These are phyloP conservation scores for Lerista edwardsae DNA, from an alignment of 2,797 vertebrate species.

Conservation along the genomic window DNA sequence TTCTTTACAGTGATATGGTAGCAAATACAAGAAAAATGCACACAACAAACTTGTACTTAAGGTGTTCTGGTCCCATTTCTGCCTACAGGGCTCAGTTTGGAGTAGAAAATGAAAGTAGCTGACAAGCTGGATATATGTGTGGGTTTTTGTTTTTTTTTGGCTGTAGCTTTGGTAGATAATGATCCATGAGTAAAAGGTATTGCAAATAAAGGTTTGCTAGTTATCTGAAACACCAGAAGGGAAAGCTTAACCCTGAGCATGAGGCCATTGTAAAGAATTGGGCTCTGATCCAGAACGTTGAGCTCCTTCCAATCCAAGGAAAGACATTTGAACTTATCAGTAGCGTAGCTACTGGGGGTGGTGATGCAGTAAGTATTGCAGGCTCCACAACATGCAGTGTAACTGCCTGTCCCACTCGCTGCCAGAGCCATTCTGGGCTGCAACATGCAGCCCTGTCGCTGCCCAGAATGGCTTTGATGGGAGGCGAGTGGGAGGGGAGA, in stretches of 20 bases:
- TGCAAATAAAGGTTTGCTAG: constrained; percentile 57
- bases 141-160: constrained; percentile 67
- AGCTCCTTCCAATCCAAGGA: not conserved
- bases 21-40: constrained; percentile 72
- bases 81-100: constrained; percentile 69
- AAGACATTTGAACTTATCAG: not conserved
- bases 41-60: constrained; percentile 65
- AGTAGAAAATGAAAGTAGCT: constrained; percentile 66
- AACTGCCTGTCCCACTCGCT: too few species aligned
- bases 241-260: constrained; percentile 52
- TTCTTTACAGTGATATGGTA: constrained; percentile 79
- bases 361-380: too few species aligned
- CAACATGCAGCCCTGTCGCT: too few species aligned
- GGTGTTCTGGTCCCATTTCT: constrained; percentile 72
- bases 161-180: constrained; percentile 76
- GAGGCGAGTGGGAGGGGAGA: too few species aligned
- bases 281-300: constrained; percentile 4
- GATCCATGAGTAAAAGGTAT: constrained; percentile 60
- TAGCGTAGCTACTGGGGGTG: too few species aligned
- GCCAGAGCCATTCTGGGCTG: too few species aligned
- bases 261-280: constrained; percentile 30
- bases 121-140: not conserved
- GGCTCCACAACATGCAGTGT: too few species aligned
- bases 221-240: constrained; percentile 48
- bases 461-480: too few species aligned